Evolutionary conservation across 2,888 invertebrate species (phyloP).

Genomic region (Ashinkailepas kermadecensis): DNA sequence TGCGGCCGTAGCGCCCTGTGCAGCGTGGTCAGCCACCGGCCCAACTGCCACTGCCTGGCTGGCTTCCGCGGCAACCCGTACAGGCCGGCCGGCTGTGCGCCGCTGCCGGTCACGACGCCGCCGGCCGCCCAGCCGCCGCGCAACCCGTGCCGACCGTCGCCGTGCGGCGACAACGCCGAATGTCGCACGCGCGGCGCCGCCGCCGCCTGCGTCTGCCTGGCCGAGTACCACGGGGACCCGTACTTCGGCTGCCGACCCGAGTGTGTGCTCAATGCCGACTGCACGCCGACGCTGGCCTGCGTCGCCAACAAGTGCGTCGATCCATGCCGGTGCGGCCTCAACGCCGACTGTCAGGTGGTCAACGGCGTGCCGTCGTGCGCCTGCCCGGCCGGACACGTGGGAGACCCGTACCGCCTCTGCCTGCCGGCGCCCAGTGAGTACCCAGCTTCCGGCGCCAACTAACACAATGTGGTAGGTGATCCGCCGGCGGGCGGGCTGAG

Average conservation of each 20-base stretch:
- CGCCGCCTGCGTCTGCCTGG: conserved; percentile 63
- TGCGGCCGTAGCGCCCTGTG: conserved; percentile 64
- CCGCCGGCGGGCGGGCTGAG: too few relatives aligned
- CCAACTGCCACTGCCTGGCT: conserved; percentile 37
- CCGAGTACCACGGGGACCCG: conserved; percentile 70
- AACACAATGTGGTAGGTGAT: too few relatives aligned
- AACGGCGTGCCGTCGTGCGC: conserved; percentile 47
- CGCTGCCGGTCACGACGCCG: conserved; percentile 56
- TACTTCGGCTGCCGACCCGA: conserved; percentile 70
- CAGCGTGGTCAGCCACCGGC: conserved; percentile 35
- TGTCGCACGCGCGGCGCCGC: conserved; percentile 53
- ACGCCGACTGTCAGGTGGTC: conserved; percentile 37
- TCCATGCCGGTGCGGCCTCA: conserved; percentile 51
- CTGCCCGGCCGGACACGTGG: not conserved
- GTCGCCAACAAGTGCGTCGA: conserved; percentile 68
- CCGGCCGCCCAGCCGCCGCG: conserved; percentile 46
- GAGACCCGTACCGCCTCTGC: not conserved
- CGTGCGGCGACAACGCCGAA: conserved; percentile 74
- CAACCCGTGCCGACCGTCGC: conserved; percentile 65
- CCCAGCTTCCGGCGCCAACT: not conserved
- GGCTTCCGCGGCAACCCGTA: conserved; percentile 42
- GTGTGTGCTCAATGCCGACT: conserved; percentile 73
- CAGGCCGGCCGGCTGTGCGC: conserved; percentile 40
- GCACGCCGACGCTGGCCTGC: conserved; percentile 60
- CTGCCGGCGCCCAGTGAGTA: not conserved